Evolutionary conservation across 2,888 invertebrate species (phyloP).

Genomic region (Parnassius smintheus): DNA sequence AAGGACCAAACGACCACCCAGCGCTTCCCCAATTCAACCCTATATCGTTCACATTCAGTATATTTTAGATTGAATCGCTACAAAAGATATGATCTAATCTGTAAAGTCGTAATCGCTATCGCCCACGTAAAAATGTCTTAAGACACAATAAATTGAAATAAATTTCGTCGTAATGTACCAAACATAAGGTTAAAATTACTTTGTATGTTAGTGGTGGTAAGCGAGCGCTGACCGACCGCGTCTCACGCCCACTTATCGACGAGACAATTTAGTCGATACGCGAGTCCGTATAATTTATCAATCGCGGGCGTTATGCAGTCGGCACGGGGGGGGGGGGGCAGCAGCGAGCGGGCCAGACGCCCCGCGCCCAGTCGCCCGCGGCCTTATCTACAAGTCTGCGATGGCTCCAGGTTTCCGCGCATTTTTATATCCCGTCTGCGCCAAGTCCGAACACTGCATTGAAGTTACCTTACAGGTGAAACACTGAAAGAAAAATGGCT

Average conservation of each 20-base stretch:
- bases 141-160: neutral
- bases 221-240: constrained; percentile 27
- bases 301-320: constrained; percentile 39
- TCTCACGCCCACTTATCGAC: constrained; percentile 73
- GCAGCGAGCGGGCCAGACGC: constrained; percentile 34
- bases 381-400: constrained; percentile 30
- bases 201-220: neutral
- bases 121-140: neutral
- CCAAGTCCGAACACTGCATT: too few species aligned
- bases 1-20: neutral
- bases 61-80: neutral
- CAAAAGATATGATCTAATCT: constrained; percentile 4
- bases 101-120: neutral
- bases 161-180: neutral
- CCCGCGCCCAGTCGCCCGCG: constrained; percentile 42
- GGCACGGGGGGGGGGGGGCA: neutral
- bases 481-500: too few species aligned
- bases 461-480: too few species aligned
- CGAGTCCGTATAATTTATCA: constrained; percentile 67
- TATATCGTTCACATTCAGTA: neutral
- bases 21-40: neutral
- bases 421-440: too few species aligned
- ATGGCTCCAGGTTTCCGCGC: constrained; percentile 69
- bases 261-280: constrained; percentile 68
- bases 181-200: neutral